Base-by-base conservation (phyloP, 2,797 vertebrate species). In the Rhinophrynus dorsalis region DNA sequence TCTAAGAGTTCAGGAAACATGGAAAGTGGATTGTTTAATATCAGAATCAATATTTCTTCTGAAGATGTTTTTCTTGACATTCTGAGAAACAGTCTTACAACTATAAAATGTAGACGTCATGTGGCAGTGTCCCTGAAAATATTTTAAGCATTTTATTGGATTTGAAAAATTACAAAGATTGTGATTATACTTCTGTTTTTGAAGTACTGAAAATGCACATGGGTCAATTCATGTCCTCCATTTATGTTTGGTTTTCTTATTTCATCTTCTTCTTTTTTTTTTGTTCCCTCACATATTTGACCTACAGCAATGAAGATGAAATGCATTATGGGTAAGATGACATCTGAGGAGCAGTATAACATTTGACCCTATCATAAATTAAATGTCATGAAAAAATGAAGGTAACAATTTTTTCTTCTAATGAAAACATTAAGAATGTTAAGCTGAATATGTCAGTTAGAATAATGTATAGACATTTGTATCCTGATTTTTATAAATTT, bases 181-280 rank as follows among this genome's bases (percentile, higher is more conserved):
- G 24, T 42, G 7, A 37, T 54, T 29, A 44, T 52, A 59, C 48
- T 44, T 40, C 12, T 57, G 33, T 65, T 72, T 65, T 50, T 42
- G 12, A 54, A 52, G 62, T 23, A 32, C 32, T 73, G n/a, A 65
- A 73, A 73, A 72, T 45, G 55, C 27, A 73, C 3, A 37, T 27
- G 55, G 70, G 47, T 73, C 68, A 72, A 9, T 52, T 65, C 33
- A 58, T 51, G 44, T 51, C 69, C 59, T 44, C 65, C 29, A 73
- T 69, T 55, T 69, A 26, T 18, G 30, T 17, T 21, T 35, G 38
- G 61, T 69, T 69, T 29, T 60, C 26, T 51, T 58, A 50, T 47
- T 58, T n/a, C 42, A 37, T n/a, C n/a, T n/a, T n/a, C n/a, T n/a
- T n/a, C n/a, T n/a, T n/a, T n/a, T n/a, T n/a, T n/a, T n/a, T n/a